These are phyloP conservation scores for Xestia c-nigrum DNA, from an alignment of 2,888 invertebrate genomes.

Conservation along the genomic window DNA sequence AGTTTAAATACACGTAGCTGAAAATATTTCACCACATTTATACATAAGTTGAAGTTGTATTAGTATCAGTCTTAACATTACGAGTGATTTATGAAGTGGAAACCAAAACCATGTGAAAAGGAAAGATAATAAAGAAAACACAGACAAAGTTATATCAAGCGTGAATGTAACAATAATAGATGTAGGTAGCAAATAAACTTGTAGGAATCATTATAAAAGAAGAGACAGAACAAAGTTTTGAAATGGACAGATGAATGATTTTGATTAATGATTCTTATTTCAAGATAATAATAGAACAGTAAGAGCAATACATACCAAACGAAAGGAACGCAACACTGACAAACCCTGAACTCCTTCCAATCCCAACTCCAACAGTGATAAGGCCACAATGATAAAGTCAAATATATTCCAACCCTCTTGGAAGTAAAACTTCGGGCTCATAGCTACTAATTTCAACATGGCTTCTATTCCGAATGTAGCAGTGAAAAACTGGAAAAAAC, in stretches of 20 bases:
- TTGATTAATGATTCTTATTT: conserved; percentile 39
- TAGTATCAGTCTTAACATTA: conserved; percentile 60
- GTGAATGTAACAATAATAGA: conserved; percentile 40
- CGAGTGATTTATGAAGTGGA: conserved; percentile 49
- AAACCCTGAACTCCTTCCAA: conserved; percentile 98
- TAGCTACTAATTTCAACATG: conserved; percentile 97
- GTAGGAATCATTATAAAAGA: conserved; percentile 37
- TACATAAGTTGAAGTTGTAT: conserved; percentile 70
- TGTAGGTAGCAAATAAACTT: conserved; percentile 55
- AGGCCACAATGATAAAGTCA: conserved; percentile 99
- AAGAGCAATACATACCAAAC: conserved; percentile 95
- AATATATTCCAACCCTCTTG: conserved; percentile 99
- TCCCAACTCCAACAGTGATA: conserved; percentile 98
- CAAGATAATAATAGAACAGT: conserved; percentile 18
- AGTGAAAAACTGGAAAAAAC: conserved; percentile 96
- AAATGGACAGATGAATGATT: conserved; percentile 45
- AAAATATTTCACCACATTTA: conserved; percentile 88
- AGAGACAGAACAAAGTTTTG: conserved; percentile 30
- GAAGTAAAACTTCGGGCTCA: conserved; percentile 99
- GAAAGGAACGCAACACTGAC: conserved; percentile 98
- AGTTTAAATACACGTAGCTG: conserved; percentile 99
- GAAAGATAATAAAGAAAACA: conserved; percentile 39
- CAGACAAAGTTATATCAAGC: conserved; percentile 57
- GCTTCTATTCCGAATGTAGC: conserved; percentile 99
- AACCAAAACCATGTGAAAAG: conserved; percentile 45